phyloP scores from a whole-genome alignment of 2,113 vertebrate species.

The Gymnarchus niloticus region DNA sequence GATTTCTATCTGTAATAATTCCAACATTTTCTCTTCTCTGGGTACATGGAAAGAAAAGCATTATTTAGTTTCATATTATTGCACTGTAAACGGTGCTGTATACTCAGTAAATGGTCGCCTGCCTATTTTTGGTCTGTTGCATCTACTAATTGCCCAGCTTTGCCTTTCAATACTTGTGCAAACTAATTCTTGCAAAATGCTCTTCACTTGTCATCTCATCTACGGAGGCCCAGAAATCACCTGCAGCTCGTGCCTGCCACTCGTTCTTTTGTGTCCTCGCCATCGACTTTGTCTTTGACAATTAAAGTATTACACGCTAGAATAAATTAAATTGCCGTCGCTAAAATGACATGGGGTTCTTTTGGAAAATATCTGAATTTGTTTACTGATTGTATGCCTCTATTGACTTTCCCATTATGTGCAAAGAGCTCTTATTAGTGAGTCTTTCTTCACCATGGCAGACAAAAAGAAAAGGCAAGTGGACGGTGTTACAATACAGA shows the following conservation, averaged over 20 bases:
- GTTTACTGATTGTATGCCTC: conserved; percentile 78
- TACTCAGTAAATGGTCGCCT: not conserved
- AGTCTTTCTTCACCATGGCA: conserved; percentile 35
- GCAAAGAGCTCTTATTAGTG: conserved; percentile 71
- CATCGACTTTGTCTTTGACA: conserved; percentile 91
- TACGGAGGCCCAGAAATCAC: conserved; percentile 76
- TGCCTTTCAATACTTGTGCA: conserved; percentile 60
- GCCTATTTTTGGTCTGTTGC: conserved; percentile 52
- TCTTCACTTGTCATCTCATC: conserved; percentile 77
- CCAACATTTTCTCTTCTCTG: not conserved
- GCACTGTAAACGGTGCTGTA: not conserved
- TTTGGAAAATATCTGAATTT: conserved; percentile 77
- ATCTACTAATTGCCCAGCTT: conserved; percentile 70
- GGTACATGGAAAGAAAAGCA: not conserved
- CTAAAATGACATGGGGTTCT: conserved; percentile 76
- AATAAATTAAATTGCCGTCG: conserved; percentile 87
- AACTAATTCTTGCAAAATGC: conserved; percentile 73
- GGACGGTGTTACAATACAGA: conserved; percentile 55
- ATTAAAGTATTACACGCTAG: conserved; percentile 93
- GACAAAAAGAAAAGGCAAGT: conserved; percentile 33
- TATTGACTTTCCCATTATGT: conserved; percentile 79
- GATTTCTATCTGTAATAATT: conserved; percentile 17
- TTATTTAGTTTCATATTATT: not conserved
- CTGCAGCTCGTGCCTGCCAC: conserved; percentile 75
- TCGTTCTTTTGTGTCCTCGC: conserved; percentile 81